These are phyloP conservation scores for Eremophila alpestris DNA, from an alignment of 2,797 vertebrate genomes.

Conservation along the genomic window DNA sequence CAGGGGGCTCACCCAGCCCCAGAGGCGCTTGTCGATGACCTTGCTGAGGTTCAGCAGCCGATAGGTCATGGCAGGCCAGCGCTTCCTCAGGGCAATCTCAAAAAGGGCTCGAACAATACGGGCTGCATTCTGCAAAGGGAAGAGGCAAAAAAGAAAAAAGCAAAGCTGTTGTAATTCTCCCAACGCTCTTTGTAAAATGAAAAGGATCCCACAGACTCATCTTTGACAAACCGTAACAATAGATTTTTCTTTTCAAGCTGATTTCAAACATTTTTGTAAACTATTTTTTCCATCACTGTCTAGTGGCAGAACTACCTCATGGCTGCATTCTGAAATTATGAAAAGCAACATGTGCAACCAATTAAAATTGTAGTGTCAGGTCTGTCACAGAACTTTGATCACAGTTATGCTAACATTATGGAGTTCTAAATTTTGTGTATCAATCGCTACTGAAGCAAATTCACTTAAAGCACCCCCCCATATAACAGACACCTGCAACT, in stretches of 20 bases:
- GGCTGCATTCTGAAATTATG: background rate
- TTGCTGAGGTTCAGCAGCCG: constrained; percentile 95
- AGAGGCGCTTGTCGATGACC: constrained; percentile 94
- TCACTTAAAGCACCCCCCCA: background rate
- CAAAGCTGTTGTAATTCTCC: background rate
- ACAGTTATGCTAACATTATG: background rate
- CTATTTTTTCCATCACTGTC: background rate
- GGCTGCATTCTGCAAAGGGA: constrained; percentile 88
- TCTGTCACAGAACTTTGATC: background rate
- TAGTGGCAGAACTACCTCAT: constrained; percentile 1
- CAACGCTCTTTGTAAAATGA: constrained; percentile 29
- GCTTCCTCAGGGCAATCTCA: constrained; percentile 94
- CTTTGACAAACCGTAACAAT: constrained; percentile 17
- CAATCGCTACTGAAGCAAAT: background rate
- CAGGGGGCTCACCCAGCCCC: constrained; percentile 92
- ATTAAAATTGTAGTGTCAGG: background rate
- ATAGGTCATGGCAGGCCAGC: constrained; percentile 96
- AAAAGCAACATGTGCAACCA: background rate
- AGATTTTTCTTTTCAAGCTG: constrained; percentile 3
- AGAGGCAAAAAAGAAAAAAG: background rate
- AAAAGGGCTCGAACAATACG: constrained; percentile 95
- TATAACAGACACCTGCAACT: background rate
- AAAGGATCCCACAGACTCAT: constrained; percentile 2
- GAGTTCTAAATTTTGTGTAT: background rate
- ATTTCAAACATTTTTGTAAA: constrained; percentile 11